Evolutionary conservation across 2,888 invertebrate genomes (phyloP).

Genomic region (Eurytoma californica): DNA sequence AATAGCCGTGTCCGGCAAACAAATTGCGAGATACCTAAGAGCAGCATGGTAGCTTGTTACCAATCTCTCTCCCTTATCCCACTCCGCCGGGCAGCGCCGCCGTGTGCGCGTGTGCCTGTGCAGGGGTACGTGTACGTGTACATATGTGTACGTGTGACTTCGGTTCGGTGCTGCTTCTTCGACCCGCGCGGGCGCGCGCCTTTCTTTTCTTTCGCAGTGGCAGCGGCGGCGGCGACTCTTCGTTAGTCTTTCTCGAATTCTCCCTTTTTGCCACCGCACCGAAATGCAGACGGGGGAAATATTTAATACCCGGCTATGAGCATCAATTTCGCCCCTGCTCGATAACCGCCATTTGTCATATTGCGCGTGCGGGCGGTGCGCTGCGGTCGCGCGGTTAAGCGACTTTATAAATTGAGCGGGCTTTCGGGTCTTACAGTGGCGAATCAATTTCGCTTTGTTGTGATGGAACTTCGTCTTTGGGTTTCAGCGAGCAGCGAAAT

Average conservation of each 20-base stretch:
- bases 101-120: neutral
- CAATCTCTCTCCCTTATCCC: conserved; percentile 57
- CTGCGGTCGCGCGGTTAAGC: neutral
- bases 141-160: no score
- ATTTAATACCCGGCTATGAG: conserved; percentile 50
- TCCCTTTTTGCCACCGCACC: conserved; percentile 16
- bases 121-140: neutral
- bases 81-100: neutral
- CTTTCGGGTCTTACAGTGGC: no score
- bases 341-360: conserved; percentile 44
- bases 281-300: conserved; percentile 44
- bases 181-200: neutral
- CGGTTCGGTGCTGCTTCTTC: conserved; percentile 2
- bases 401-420: no score
- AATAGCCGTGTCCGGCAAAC: conserved; percentile 74
- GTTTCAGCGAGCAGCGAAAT: no score
- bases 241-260: conserved; percentile 56
- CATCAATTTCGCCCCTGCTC: conserved; percentile 45
- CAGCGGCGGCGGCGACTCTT: conserved; percentile 38
- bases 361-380: neutral
- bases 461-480: no score
- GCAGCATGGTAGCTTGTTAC: conserved; percentile 70
- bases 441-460: no score
- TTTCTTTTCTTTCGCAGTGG: conserved; percentile 36
- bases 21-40: conserved; percentile 72